Base-by-base conservation (phyloP, 2,113 vertebrate species). In the Labeo catla region DNA sequence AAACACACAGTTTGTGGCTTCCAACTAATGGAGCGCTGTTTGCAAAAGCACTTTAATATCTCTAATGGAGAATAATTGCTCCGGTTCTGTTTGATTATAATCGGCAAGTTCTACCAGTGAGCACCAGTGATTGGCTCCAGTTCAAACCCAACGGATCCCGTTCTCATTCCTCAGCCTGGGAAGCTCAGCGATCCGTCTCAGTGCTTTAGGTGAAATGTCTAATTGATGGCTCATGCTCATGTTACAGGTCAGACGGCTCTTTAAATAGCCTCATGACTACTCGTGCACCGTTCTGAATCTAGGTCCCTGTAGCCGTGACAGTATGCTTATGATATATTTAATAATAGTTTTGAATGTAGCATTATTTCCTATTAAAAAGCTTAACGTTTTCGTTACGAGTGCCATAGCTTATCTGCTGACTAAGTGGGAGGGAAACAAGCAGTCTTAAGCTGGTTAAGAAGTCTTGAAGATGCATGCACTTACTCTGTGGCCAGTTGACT, bases 201-300 rank as follows among this genome's bases (percentile, higher is more conserved):
- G 73, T 82, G 87, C 78, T 47, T 76, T 34, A 70, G 85, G 57
- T 86, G 80, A 89, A 86, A 91, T 88, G 76, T 78, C 83, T 87
- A 85, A 89, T 89, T 89, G 78, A 90, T 89, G 78, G 83, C 23
- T 61, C 12, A 15, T 61, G 88, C 87, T 90, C 87, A 85, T 57
- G 84, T 92, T 91, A 88, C 90, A 88, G 87, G 89, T 90, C 90
- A 89, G 85, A 45, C 86, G 57, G 50, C 13, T 79, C 89, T 87
- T 89, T 86, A 87, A 89, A 87, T 90, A 89, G 68, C 79, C 15
- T 10, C 59, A 36, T 84, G 88, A 86, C 80, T 84, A 59, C 76
- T 73, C n/a, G 52, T 66, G 63, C 78, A 74, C 28, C 34, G 66
- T 66, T 73, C 66, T 61, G 84, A 80, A 84, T 86, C 70, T 82